These are phyloP conservation scores for Australoheros facetus DNA, from an alignment of 2,797 vertebrate species.

Conservation along the genomic window DNA sequence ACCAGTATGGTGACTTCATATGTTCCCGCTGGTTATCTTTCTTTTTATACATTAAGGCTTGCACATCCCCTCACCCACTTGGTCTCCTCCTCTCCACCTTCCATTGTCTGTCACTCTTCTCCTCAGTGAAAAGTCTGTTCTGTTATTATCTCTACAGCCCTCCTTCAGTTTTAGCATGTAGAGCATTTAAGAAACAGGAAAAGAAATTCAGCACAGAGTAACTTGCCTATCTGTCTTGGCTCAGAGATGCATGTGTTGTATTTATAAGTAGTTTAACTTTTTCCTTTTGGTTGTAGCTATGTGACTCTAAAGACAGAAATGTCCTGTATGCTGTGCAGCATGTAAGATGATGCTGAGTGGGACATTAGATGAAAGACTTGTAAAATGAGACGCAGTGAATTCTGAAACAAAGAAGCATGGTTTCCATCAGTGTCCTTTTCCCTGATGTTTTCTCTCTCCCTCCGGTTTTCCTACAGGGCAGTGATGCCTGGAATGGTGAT, in stretches of 20 bases:
- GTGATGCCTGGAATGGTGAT: conserved; percentile 99
- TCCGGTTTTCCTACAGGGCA: conserved; percentile 72
- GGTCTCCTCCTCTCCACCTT: conserved; percentile 42
- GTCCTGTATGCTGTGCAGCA: neutral
- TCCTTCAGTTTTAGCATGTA: conserved; percentile 24
- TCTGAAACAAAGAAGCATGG: neutral
- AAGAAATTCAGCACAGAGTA: neutral
- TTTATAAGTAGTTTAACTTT: neutral
- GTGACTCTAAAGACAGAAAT: neutral
- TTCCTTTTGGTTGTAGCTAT: neutral
- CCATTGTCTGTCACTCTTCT: conserved; percentile 36
- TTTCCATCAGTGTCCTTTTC: neutral
- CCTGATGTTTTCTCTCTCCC: conserved; percentile 33
- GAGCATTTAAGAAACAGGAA: conserved; percentile 1
- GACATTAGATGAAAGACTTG: neutral
- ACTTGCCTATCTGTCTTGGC: neutral
- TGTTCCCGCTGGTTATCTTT: conserved; percentile 14
- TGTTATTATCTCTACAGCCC: conserved; percentile 13
- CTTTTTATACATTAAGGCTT: conserved; percentile 31
- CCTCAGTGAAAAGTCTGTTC: conserved; percentile 27
- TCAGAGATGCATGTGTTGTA: neutral
- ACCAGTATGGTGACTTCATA: conserved; percentile 14
- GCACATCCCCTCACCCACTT: conserved; percentile 40
- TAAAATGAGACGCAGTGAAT: neutral
- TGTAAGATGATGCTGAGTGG: neutral